phyloP scores from a whole-genome alignment of 2,113 vertebrate species.

The Amia ocellicauda region DNA sequence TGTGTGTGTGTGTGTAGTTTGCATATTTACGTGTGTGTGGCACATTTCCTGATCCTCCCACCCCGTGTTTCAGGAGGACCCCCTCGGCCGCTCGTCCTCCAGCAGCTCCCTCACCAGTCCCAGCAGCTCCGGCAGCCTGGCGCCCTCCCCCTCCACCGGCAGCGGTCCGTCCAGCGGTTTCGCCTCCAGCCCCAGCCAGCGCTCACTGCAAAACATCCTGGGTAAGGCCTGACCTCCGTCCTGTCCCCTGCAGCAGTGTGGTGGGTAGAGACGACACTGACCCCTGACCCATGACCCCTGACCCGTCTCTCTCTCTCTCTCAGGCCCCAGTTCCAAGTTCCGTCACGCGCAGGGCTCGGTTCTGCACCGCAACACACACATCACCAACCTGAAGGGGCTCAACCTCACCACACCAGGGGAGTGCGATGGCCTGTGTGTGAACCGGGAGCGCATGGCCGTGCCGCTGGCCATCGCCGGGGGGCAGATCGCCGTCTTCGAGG shows the following conservation, averaged over 20 bases:
- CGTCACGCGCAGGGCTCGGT: conserved; percentile 80
- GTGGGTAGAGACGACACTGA: too few relatives aligned
- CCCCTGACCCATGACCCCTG: neutral
- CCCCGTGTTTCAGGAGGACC: conserved; percentile 48
- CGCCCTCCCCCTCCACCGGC: conserved; percentile 77
- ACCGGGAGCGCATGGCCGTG: conserved; percentile 71
- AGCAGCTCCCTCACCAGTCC: conserved; percentile 75
- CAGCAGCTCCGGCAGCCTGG: conserved; percentile 65
- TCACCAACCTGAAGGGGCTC: conserved; percentile 87
- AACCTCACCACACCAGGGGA: conserved; percentile 92
- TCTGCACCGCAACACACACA: conserved; percentile 83
- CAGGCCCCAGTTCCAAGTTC: conserved; percentile 84
- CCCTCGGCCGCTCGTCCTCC: conserved; percentile 67
- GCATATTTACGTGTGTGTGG: neutral
- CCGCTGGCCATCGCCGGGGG: conserved; percentile 83
- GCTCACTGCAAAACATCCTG: conserved; percentile 77
- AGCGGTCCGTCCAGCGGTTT: conserved; percentile 80
- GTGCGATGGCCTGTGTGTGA: conserved; percentile 84
- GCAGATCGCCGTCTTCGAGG: conserved; percentile 88
- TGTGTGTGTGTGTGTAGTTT: too few relatives aligned
- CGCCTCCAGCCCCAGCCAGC: conserved; percentile 81
- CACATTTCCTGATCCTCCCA: neutral
- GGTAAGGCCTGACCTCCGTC: conserved; percentile 56
- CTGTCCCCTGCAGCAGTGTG: neutral
- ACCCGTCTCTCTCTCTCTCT: neutral